Base-by-base conservation (phyloP, 1,140 invertebrate species). In the Idris sp. region DNA sequence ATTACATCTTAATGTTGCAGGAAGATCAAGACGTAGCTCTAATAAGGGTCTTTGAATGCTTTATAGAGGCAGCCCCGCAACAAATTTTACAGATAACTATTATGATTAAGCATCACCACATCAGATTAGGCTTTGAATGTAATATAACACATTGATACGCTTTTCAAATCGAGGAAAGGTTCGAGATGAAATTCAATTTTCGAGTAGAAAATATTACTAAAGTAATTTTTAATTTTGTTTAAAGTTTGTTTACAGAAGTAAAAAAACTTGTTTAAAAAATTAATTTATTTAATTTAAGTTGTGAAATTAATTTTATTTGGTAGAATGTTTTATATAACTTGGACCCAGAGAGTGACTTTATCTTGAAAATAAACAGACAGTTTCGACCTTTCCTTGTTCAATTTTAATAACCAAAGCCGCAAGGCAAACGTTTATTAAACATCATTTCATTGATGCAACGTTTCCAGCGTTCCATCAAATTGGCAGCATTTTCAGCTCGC, bases 31-130 rank as follows among this genome's bases (percentile, higher is more conserved):
- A 96, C 88, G 93, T 94, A 1, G 93, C 94, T 7, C 86, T 97
- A 54, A 87, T 98, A 44, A 87, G 95, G 77, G 91, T 97, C 41
- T 93, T 97, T 83, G 96, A 98, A 86, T 95, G 93, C 82, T 97
- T 96, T 83, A 89, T 97, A 61, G 96, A 98, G 88, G 91, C 94
- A 9, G 95, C 95, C 0, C 95, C 95, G 4, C 95, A 97, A 81
- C 92, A 96, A 76, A 92, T 96, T 30, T 86, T 97, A 53, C 95
- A 96, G 85, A 87, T 96, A 18, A 92, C 90, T 78, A 92, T 92
- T 68, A 89, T 91, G 77, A 85, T 90, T 4, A 83, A 83, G 16
- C 81, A 87, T 62, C 83, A 89, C 76, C 76, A 89, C 36, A 80
- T 84, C 43, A 76, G 77, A 51, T 82, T 84, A 25, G 84, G 79